Evolutionary conservation across 1,140 invertebrate genomes (phyloP).

Genomic region (Piezodorus guildinii): DNA sequence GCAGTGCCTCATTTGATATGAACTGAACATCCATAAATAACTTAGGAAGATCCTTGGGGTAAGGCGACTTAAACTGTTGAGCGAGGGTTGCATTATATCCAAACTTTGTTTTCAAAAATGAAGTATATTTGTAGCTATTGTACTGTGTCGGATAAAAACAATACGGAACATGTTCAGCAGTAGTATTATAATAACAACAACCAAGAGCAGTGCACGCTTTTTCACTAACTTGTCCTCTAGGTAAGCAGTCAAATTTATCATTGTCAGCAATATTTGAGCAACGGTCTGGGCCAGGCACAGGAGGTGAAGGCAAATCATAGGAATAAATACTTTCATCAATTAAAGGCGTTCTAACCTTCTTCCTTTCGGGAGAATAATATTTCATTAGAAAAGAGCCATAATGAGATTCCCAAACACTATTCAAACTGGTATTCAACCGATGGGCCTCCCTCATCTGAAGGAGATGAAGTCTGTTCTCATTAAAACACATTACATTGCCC

Average conservation of each 20-base stretch:
- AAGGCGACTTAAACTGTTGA: slow-evolving; percentile 13
- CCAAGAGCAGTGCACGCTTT: slow-evolving; percentile 7
- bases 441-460: too few relatives aligned
- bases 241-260: slow-evolving; percentile 21
- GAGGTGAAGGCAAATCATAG: slow-evolving; percentile 9
- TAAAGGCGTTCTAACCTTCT: neutral
- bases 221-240: slow-evolving; percentile 18
- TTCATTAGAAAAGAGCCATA: slow-evolving; percentile 11
- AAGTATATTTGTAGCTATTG: slow-evolving; percentile 15
- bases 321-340: neutral
- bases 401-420: neutral
- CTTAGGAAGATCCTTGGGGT: slow-evolving; percentile 14
- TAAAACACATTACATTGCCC: too few relatives aligned
- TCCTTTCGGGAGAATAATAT: neutral
- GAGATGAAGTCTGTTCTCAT: too few relatives aligned
- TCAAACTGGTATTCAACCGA: too few relatives aligned
- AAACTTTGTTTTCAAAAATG: neutral
- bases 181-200: slow-evolving; percentile 17
- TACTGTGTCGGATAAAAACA: slow-evolving; percentile 21
- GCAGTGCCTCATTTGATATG: slow-evolving; percentile 13
- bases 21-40: neutral
- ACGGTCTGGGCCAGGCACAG: neutral
- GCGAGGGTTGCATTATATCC: slow-evolving; percentile 5
- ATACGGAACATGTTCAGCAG: slow-evolving; percentile 1
- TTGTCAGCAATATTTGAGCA: slow-evolving; percentile 8